These are phyloP conservation scores for Bombycilla garrulus DNA, from an alignment of 2,113 vertebrate species.

Conservation along the genomic window DNA sequence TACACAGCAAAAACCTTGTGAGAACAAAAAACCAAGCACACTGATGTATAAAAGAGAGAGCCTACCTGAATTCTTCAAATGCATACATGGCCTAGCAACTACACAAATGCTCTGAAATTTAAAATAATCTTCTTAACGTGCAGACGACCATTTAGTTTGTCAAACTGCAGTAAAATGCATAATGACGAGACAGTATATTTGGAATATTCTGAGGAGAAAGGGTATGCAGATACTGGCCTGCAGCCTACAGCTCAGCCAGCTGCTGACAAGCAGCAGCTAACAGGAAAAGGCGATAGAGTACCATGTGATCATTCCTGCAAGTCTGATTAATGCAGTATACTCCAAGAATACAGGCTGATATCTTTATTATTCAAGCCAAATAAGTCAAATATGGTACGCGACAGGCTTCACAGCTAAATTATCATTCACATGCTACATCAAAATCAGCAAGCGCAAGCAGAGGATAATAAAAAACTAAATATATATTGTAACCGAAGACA, in stretches of 20 bases:
- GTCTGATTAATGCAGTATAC: constrained; percentile 83
- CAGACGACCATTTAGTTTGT: constrained; percentile 76
- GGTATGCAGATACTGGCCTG: constrained; percentile 81
- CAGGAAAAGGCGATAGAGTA: constrained; percentile 75
- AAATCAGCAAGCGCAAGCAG: not conserved
- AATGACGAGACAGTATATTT: constrained; percentile 65
- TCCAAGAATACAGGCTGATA: constrained; percentile 77
- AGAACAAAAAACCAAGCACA: constrained; percentile 75
- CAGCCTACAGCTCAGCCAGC: constrained; percentile 81
- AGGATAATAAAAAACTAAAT: not conserved
- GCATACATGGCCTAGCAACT: constrained; percentile 82
- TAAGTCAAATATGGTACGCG: constrained; percentile 39
- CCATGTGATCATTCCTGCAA: constrained; percentile 89
- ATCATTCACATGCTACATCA: not conserved
- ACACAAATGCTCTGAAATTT: constrained; percentile 64
- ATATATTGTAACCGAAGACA: not conserved
- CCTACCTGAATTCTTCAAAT: constrained; percentile 87
- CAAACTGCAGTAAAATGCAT: constrained; percentile 70
- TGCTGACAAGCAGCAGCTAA: constrained; percentile 79
- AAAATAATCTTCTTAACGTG: constrained; percentile 58
- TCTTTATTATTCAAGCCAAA: constrained; percentile 64
- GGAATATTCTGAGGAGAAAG: constrained; percentile 72
- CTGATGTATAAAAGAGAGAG: constrained; percentile 64
- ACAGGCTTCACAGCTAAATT: constrained; percentile 25
- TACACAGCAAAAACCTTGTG: constrained; percentile 77